Conservation (phyloP, 2,888 invertebrate genomes). For the Agrotis ipsilon region DNA sequence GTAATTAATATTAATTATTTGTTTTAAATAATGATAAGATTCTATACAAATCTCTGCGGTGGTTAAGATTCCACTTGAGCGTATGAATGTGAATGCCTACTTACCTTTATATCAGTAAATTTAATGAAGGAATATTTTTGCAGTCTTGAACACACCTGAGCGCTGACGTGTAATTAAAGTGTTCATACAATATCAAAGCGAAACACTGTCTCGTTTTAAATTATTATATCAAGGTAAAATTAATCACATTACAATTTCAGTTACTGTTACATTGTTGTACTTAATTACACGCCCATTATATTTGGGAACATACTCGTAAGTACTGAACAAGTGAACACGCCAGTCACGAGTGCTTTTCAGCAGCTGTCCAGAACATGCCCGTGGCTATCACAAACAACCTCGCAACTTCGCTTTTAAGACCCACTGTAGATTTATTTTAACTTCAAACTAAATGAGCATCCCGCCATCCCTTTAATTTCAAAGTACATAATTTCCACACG, state of each 20-base stretch:
- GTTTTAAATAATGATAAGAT: background rate
- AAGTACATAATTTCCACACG: conserved; percentile 67
- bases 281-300: conserved; percentile 48
- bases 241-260: conserved; percentile 31
- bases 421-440: conserved; percentile 71
- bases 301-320: conserved; percentile 36
- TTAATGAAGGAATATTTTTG: background rate
- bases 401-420: conserved; percentile 77
- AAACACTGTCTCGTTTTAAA: conserved; percentile 4
- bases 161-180: background rate
- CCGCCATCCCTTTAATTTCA: conserved; percentile 69
- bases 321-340: conserved; percentile 36
- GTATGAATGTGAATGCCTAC: background rate
- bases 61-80: background rate
- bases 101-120: background rate
- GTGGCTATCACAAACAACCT: conserved; percentile 70
- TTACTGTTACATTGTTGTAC: conserved; percentile 38
- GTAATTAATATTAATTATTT: background rate
- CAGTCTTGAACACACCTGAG: background rate
- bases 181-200: background rate
- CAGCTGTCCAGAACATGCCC: conserved; percentile 53
- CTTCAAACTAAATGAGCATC: conserved; percentile 70
- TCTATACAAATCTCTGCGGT: background rate
- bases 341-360: conserved; percentile 62
- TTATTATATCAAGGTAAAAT: conserved; percentile 13